Percentiles rank a stretch among this genome's conserved stretches.
These are phyloP conservation scores for Tyrannus savana DNA, from an alignment of 2,113 vertebrate species.

Conservation along the genomic window DNA sequence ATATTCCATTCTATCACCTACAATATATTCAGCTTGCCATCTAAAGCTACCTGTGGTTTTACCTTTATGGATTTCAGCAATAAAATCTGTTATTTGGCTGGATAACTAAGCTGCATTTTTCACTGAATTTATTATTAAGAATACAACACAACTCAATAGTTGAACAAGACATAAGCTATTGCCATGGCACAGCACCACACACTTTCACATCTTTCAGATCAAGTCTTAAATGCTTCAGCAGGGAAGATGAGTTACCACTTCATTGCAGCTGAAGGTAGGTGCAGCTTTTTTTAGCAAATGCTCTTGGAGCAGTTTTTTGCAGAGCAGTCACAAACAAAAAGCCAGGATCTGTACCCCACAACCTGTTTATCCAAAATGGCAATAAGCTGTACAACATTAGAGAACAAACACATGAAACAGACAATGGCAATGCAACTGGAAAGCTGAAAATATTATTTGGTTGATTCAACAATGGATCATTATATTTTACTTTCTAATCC, in stretches of 20 bases:
- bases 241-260: neutral
- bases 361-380: neutral
- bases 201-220: neutral
- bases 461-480: neutral
- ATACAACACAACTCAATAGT: neutral
- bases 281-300: neutral
- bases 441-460: neutral
- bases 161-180: neutral
- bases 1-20: neutral
- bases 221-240: neutral
- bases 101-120: neutral
- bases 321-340: neutral
- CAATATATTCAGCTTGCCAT: neutral
- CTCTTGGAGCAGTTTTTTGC: neutral
- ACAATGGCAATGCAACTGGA: neutral
- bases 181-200: neutral
- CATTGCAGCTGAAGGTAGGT: neutral
- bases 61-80: neutral
- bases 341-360: neutral
- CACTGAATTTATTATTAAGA: neutral
- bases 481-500: neutral
- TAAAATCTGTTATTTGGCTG: neutral
- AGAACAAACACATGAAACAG: neutral
- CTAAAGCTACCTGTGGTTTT: neutral
- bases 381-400: neutral